Percentiles rank a stretch among this genome's conserved stretches.
Evolutionary conservation across 1,140 invertebrate species (phyloP).

Genomic region (Choristoneura fumiferana): DNA sequence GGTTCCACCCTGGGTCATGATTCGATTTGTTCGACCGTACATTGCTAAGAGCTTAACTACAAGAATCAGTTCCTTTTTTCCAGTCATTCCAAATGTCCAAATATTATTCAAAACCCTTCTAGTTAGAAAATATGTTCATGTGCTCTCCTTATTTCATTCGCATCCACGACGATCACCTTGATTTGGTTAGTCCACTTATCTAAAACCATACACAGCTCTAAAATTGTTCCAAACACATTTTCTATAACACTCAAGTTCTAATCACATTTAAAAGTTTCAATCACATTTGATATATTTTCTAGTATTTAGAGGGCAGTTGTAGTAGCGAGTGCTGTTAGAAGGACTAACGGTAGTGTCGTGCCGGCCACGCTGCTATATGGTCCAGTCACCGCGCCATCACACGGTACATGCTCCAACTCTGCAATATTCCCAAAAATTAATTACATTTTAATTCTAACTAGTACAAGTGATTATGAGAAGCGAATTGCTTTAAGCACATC

Average conservation of each 20-base stretch:
- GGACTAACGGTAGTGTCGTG: slow-evolving; percentile 55
- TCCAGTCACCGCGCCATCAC: slow-evolving; percentile 79
- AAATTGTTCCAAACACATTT: background rate
- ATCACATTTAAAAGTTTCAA: slow-evolving; percentile 4
- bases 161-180: background rate
- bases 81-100: slow-evolving; percentile 14
- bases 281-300: background rate
- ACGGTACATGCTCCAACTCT: slow-evolving; percentile 79
- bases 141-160: background rate
- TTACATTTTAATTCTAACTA: background rate
- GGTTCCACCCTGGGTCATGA: no score
- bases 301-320: slow-evolving; percentile 57
- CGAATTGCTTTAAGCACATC: slow-evolving; percentile 6
- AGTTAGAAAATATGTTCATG: slow-evolving; percentile 19
- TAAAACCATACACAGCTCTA: background rate
- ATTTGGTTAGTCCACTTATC: background rate
- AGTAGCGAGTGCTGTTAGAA: slow-evolving; percentile 62
- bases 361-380: slow-evolving; percentile 75
- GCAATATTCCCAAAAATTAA: slow-evolving; percentile 35
- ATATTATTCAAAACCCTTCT: slow-evolving; percentile 12
- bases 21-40: no score
- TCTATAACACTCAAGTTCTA: slow-evolving; percentile 7
- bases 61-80: slow-evolving; percentile 17
- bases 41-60: slow-evolving; percentile 11
- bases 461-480: background rate